phyloP scores from a whole-genome alignment of 2,113 vertebrate species.

The Poeciliopsis turrubarensis region DNA sequence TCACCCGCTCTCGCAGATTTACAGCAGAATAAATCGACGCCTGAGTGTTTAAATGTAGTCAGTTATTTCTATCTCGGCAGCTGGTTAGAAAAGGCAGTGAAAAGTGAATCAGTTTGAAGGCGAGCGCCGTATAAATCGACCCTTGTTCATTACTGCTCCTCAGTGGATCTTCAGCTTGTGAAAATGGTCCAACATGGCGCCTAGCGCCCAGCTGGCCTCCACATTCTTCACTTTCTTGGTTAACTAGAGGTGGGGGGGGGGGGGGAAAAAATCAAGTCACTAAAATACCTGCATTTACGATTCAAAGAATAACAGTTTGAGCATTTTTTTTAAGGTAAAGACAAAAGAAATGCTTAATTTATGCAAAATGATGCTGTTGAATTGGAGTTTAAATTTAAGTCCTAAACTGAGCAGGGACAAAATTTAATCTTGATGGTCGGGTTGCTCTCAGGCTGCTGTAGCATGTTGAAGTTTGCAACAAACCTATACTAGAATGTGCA shows the following conservation, averaged over 20 bases:
- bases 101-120: conserved; percentile 21
- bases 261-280: conserved; percentile 33
- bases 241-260: too few species aligned
- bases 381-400: too few species aligned
- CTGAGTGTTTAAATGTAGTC: conserved; percentile 29
- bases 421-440: too few species aligned
- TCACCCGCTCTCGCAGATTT: conserved; percentile 23
- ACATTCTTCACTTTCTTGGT: conserved; percentile 94
- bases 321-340: background rate
- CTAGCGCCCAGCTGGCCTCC: conserved; percentile 96
- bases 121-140: conserved; percentile 20
- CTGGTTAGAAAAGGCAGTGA: conserved; percentile 23
- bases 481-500: too few species aligned
- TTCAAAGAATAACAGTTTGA: conserved; percentile 29
- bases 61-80: conserved; percentile 21
- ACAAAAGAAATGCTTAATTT: too few species aligned
- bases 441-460: too few species aligned
- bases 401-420: too few species aligned
- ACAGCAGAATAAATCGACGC: conserved; percentile 36
- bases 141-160: conserved; percentile 19
- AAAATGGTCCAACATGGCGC: conserved; percentile 88
- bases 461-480: too few species aligned
- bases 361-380: too few species aligned
- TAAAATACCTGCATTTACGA: conserved; percentile 71
- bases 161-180: conserved; percentile 84